Evolutionary conservation across 2,113 vertebrate genomes (phyloP), one percentile per base, ranked within the genome.

Genomic region (Microcebus jonahi): DNA sequence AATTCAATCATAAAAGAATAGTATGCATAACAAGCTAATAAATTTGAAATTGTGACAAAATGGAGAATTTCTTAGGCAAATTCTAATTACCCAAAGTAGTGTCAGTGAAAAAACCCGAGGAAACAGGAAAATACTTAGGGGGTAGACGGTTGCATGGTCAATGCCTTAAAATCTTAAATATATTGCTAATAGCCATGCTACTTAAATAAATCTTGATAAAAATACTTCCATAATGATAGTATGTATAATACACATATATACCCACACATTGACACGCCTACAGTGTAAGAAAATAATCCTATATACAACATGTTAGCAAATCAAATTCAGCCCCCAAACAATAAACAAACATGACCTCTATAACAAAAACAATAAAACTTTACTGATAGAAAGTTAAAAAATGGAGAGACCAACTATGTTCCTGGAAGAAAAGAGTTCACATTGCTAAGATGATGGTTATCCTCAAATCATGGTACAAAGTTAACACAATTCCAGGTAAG

Each of bases 41-140:
- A 39, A 71, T 39, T 75, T 21, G 76, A 70, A 80, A 80, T 53
- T 45, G 55, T 59, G 57, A 83, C 34, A n/a, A 50, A 91, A 93
- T 6, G 25, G 25, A 89, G 31, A 77, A 73, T 91, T 73, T 91
- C 57, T 27, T 17, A 73, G 25, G 9, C 21, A 85, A 88, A 48
- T 57, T 5, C 90, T 65, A 94, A 94, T 94, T 59, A 89, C 27
- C 53, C 90, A 93, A 90, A 42, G 18, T 82, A 95, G 25, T 59
- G 31, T 59, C 50, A 88, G 96, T 39, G 57, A 18, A 55, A 86
- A 93, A 83, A 75, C 50, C 5, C 1, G 17, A 93, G 57, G 21
- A 80, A 71, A 79, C 10, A 6, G 23, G 42, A 27, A 90, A 68
- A 50, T 57, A 57, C 67, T 81, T 42, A 91, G 4, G 11, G 36